Base-by-base conservation (phyloP, 2,797 vertebrate genomes). In the Moxostoma hubbsi region DNA sequence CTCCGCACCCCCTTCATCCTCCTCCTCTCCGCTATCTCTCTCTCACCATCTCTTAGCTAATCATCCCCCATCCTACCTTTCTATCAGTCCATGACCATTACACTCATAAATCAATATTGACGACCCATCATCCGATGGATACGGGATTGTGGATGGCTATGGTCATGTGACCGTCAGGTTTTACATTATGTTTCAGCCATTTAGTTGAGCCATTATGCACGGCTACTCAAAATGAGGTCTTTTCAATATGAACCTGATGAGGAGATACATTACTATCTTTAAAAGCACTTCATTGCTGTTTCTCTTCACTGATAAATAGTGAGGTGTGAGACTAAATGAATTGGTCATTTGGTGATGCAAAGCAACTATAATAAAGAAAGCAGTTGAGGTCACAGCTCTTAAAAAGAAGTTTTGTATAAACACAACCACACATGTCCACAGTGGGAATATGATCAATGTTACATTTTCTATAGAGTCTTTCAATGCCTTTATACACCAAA, bases 101-200 rank as follows among this genome's bases (percentile, higher is more conserved):
- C 97, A 96, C 97, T 97, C 97, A 98, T 97, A 96, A 98, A 98
- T 98, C 97, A 97, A 97, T 97, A 98, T 98, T 98, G 97, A 98
- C 94, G 93, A 97, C 93, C 95, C 95, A 96, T 98, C 97, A 97
- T 94, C 92, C 89, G 86, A 92, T 91, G 95, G 95, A 96, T 97
- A 97, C 96, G 95, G 95, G 93, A 95, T 95, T 94, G 95, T 94
- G 94, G 95, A 89, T 93, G 90, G 93, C 94, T 92, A 92, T 92
- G 94, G 96, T 97, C 96, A 98, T 92, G 92, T 97, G 95, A 95
- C 91, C 89, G 2, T 10, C 68, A 73, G 77, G 70, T 75, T 70
- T 70, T 75, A 69, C 81, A 82, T 83, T 83, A 83, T 75, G 73
- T 66, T 75, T 63, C 63, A 2, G 24, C 73, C 74, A 71, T 94